Evolutionary conservation across 2,797 vertebrate genomes (phyloP).

Genomic region (Megalops cyprinoides): DNA sequence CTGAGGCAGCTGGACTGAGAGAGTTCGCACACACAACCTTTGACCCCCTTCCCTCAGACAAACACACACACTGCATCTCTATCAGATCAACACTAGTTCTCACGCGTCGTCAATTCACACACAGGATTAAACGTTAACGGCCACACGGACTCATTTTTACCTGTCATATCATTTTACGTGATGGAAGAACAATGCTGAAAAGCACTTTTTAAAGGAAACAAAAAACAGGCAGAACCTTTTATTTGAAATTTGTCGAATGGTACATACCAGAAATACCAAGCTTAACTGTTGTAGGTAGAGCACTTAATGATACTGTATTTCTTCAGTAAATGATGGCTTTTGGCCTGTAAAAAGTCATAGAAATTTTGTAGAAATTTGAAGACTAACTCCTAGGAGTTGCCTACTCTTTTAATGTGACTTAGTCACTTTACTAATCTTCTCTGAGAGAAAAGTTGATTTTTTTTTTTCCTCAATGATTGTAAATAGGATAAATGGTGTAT

Average conservation of each 20-base stretch:
- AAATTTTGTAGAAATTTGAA: conserved; percentile 96
- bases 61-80: conserved; percentile 56
- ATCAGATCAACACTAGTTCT: conserved; percentile 73
- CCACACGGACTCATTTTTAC: conserved; percentile 58
- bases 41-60: too few relatives aligned
- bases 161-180: conserved; percentile 46
- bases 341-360: conserved; percentile 93
- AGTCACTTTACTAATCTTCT: conserved; percentile 99
- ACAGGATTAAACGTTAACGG: conserved; percentile 60
- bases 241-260: conserved; percentile 80
- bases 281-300: conserved; percentile 91
- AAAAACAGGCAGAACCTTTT: conserved; percentile 78
- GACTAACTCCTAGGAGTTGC: conserved; percentile 99
- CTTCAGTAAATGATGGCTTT: conserved; percentile 84
- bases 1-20: conserved; percentile 70
- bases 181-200: conserved; percentile 72
- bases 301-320: conserved; percentile 91
- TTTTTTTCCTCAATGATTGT: conserved; percentile 87
- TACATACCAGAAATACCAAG: conserved; percentile 80
- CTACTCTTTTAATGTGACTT: conserved; percentile 98
- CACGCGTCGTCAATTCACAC: conserved; percentile 68
- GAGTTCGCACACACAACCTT: conserved; percentile 36
- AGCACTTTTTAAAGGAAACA: conserved; percentile 48
- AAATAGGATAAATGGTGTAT: conserved; percentile 95
- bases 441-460: conserved; percentile 99